Conservation (phyloP, 1,140 invertebrate genomes). For the Drosophila watanabei region DNA sequence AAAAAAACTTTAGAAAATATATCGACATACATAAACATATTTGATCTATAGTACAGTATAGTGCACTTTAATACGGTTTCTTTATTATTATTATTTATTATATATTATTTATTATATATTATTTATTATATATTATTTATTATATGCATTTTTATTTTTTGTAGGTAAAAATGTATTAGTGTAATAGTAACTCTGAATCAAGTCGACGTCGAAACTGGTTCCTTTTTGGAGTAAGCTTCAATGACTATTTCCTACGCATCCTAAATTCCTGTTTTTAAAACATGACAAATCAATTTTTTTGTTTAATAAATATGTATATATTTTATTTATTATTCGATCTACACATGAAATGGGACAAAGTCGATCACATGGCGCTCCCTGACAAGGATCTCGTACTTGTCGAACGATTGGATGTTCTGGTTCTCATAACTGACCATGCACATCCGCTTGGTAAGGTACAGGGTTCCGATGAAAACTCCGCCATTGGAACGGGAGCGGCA, state of each 20-base stretch:
- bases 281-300: not conserved
- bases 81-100: too few relatives aligned
- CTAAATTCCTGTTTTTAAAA: not conserved
- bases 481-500: constrained; percentile 33
- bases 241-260: too few relatives aligned
- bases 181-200: too few relatives aligned
- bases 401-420: constrained; percentile 10
- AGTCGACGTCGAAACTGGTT: not conserved
- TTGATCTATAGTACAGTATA: too few relatives aligned
- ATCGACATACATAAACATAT: too few relatives aligned
- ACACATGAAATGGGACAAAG: not conserved
- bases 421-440: constrained; percentile 45
- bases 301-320: constrained; percentile 18
- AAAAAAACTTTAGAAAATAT: too few relatives aligned
- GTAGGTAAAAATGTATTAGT: too few relatives aligned
- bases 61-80: too few relatives aligned
- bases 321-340: not conserved
- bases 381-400: constrained; percentile 61
- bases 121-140: too few relatives aligned
- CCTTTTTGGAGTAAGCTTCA: too few relatives aligned
- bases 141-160: too few relatives aligned
- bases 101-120: too few relatives aligned
- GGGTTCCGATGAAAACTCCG: constrained; percentile 47
- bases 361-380: constrained; percentile 13
- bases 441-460: constrained; percentile 1